Evolutionary conservation across 2,113 vertebrate species (phyloP).

Genomic region (Antigone vipio): DNA sequence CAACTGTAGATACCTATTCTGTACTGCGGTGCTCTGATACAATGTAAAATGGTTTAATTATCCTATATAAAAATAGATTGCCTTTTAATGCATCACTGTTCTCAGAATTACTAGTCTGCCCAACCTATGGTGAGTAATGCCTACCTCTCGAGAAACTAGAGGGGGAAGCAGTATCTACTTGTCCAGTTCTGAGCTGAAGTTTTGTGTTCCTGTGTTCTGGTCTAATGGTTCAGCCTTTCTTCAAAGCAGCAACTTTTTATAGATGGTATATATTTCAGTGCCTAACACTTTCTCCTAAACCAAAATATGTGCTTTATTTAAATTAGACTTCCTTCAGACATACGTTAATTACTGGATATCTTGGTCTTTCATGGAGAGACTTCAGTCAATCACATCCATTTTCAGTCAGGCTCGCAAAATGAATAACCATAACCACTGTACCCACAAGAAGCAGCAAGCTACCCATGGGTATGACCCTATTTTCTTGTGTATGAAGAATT

Average conservation of each 20-base stretch:
- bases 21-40: neutral
- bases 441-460: neutral
- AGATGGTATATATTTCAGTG: neutral
- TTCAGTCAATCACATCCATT: neutral
- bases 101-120: neutral
- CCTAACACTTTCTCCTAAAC: neutral
- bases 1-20: neutral
- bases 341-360: neutral
- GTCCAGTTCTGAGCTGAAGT: neutral
- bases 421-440: neutral
- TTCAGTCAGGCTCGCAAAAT: neutral
- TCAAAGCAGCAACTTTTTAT: neutral
- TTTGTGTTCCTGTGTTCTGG: neutral
- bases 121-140: neutral
- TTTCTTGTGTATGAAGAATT: neutral
- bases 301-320: neutral
- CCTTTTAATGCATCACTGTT: neutral
- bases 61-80: neutral
- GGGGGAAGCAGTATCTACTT: neutral
- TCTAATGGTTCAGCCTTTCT: neutral
- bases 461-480: neutral
- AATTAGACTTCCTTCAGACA: neutral
- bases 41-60: constrained; percentile 5
- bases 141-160: neutral
- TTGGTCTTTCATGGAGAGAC: neutral